Evolutionary conservation across 2,113 vertebrate species (phyloP), one percentile per base, ranked within the genome.

Genomic region (Heloderma charlesbogerti): DNA sequence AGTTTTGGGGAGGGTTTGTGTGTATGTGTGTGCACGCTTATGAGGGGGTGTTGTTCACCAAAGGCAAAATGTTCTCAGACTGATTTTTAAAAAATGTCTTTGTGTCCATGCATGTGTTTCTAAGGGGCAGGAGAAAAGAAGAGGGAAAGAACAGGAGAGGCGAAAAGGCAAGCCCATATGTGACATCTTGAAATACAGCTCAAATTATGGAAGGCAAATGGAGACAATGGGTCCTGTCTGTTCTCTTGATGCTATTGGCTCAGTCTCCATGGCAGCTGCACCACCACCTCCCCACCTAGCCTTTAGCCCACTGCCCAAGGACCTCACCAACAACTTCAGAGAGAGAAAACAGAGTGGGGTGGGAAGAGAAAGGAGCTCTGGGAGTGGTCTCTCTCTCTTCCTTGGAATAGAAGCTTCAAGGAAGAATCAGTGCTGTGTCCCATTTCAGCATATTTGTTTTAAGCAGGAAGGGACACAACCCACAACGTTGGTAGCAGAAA

Each of bases 111-210:
- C 57, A 12, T 16, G 25, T 43, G 6, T 89, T 80, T 83, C 82
- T 66, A 51, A 89, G 40, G 75, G 66, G 63, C 66, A 85, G n/a
- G 67, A 80, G 75, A 79, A 86, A 78, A 75, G 20, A 37, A 63
- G 78, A 57, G 27, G 27, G 6, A 69, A 18, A 12, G 54, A 29
- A 43, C 25, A 27, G n/a, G 37, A 48, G 63, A 69, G 51, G 66
- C 60, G 75, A 43, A 75, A 88, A 71, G 37, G 71, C 74, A 84
- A 71, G 82, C 81, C 37, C 45, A 29, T 10, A 54, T 66, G 29
- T 85, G 87, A 79, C 74, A 85, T 92, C 85, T 85, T 89, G 91
- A 92, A 81, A 34, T 48, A 51, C 18, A 25, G 88, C 40, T 86
- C 66, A 81, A 79, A 86, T 80, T 63, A 89, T 80, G 40, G 87